Conservation (phyloP, 2,113 vertebrate genomes). For the Cichladusa arquata region DNA sequence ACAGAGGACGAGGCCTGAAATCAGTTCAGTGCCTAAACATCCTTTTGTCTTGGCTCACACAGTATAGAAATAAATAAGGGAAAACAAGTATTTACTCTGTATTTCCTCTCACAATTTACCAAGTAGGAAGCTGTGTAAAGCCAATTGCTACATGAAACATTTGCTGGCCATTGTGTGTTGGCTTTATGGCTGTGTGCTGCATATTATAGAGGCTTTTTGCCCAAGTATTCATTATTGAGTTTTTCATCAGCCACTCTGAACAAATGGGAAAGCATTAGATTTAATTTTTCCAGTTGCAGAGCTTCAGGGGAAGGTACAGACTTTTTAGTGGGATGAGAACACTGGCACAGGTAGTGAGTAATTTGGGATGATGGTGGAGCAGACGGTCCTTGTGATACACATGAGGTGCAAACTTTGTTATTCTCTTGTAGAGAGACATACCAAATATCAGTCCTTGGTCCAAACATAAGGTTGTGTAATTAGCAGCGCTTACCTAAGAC, state of each 20-base stretch:
- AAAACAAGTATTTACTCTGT: slow-evolving; percentile 61
- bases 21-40: slow-evolving; percentile 48
- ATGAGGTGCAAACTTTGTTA: background rate
- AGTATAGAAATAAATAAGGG: slow-evolving; percentile 52
- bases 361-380: background rate
- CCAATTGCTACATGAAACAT: background rate
- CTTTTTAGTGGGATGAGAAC: background rate
- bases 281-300: background rate
- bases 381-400: background rate
- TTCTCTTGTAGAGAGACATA: background rate
- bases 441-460: background rate
- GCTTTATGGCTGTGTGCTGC: background rate
- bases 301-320: background rate
- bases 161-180: background rate
- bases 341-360: background rate
- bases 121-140: background rate
- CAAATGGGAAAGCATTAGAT: background rate
- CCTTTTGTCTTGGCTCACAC: slow-evolving; percentile 56
- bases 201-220: slow-evolving; percentile 8
- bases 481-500: background rate
- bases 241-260: background rate
- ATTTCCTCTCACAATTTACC: slow-evolving; percentile 44
- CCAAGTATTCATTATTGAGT: background rate
- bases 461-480: background rate
- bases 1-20: slow-evolving; percentile 15